A percentile compares a stretch with the other conserved stretches of the same genome.
Conservation (phyloP, 2,113 vertebrate species). For the Cryptotis parvus region DNA sequence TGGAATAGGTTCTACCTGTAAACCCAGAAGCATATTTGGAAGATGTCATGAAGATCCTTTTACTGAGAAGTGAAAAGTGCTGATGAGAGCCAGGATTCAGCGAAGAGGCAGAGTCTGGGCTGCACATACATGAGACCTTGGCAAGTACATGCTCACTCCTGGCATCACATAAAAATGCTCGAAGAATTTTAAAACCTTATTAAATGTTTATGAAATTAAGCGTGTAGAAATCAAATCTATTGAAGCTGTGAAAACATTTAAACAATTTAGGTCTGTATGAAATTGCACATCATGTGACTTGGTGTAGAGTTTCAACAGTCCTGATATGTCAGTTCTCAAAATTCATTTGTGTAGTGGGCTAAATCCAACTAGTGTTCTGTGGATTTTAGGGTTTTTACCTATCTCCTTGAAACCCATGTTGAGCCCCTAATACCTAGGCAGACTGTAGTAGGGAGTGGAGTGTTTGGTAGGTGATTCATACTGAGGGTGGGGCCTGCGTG, state of each 20-base stretch:
- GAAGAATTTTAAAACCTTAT: too few relatives aligned
- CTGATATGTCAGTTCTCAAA: not conserved
- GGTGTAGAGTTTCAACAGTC: not conserved
- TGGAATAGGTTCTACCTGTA: not conserved
- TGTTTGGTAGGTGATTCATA: not conserved
- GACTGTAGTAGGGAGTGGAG: too few relatives aligned
- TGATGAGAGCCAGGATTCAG: too few relatives aligned
- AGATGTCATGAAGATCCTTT: too few relatives aligned
- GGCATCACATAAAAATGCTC: too few relatives aligned
- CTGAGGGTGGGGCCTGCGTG: too few relatives aligned
- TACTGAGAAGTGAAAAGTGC: too few relatives aligned
- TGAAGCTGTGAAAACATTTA: not conserved
- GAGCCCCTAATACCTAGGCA: too few relatives aligned
- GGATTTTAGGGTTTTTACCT: not conserved
- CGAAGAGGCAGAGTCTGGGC: too few relatives aligned
- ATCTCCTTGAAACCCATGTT: not conserved
- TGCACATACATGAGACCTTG: too few relatives aligned
- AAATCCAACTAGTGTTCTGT: not conserved
- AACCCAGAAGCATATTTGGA: not conserved
- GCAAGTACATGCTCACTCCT: too few relatives aligned
- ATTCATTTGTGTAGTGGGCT: not conserved
- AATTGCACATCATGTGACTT: not conserved
- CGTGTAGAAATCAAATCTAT: not conserved
- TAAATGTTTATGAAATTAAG: not conserved
- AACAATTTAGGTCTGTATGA: not conserved